Percentiles rank a stretch among this genome's conserved stretches.
phyloP scores from a whole-genome alignment of 1,140 invertebrate genomes.

The Drosophila kikkawai region DNA sequence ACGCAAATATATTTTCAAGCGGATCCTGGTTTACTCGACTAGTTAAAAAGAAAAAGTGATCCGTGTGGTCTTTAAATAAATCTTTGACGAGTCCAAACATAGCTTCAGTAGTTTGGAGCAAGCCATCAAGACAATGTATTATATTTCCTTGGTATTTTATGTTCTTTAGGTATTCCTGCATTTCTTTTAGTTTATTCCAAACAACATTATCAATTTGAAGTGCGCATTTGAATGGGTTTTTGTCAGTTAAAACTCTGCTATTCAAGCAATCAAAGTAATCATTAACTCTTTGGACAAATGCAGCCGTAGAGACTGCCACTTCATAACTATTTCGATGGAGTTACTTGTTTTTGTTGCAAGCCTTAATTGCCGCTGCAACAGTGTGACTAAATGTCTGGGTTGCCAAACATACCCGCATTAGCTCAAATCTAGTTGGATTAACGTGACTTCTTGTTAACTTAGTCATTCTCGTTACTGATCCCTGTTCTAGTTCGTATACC shows the following conservation, averaged over 20 bases:
- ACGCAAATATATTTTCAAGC: constrained; percentile 1
- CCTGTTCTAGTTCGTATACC: too few relatives aligned
- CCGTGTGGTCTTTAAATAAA: not conserved
- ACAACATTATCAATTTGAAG: not conserved
- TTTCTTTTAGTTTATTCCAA: constrained; percentile 7
- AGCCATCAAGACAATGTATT: constrained; percentile 8
- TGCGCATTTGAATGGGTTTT: not conserved
- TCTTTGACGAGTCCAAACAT: constrained; percentile 4
- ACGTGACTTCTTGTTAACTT: too few relatives aligned
- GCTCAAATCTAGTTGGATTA: too few relatives aligned
- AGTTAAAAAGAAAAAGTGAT: constrained; percentile 4
- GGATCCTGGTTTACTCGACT: constrained; percentile 2
- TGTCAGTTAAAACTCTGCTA: not conserved
- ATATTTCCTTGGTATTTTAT: constrained; percentile 4
- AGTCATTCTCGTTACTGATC: too few relatives aligned
- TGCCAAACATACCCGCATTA: too few relatives aligned
- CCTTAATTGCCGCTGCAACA: too few relatives aligned
- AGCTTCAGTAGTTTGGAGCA: constrained; percentile 7
- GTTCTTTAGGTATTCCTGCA: constrained; percentile 1
- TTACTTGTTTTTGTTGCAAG: too few relatives aligned
- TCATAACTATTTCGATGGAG: not conserved
- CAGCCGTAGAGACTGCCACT: not conserved
- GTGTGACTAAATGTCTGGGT: too few relatives aligned
- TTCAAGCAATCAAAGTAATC: not conserved
- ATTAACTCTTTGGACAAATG: not conserved